phyloP scores from a whole-genome alignment of 2,888 invertebrate species.

The Campoletis raptor region DNA sequence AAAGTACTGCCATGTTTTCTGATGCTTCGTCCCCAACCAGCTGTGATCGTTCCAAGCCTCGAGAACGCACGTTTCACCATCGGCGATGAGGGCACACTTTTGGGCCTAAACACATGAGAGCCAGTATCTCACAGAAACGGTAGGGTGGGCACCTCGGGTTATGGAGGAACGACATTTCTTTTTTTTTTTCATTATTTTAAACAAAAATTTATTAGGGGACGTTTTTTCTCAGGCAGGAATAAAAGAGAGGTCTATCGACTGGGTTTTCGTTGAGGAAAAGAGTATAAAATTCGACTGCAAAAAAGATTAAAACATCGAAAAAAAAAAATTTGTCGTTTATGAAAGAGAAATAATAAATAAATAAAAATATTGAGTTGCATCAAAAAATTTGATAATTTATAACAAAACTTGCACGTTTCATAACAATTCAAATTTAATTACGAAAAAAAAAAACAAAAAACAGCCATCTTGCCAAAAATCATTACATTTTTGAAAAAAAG shows the following conservation, averaged over 20 bases:
- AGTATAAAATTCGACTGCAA: slow-evolving; percentile 32
- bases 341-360: not conserved
- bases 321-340: not conserved
- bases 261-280: slow-evolving; percentile 22
- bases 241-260: not conserved
- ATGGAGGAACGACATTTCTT: slow-evolving; percentile 71
- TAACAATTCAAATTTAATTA: slow-evolving; percentile 5
- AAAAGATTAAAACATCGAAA: slow-evolving; percentile 1
- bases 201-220: slow-evolving; percentile 34
- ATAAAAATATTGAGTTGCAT: not conserved
- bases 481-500: not conserved
- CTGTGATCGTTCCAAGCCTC: slow-evolving; percentile 95
- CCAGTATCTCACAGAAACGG: slow-evolving; percentile 85
- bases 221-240: slow-evolving; percentile 30
- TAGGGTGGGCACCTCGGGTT: slow-evolving; percentile 82
- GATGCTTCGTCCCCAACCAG: slow-evolving; percentile 95
- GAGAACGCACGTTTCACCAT: slow-evolving; percentile 97
- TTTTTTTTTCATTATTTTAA: slow-evolving; percentile 30
- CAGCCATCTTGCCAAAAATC: not conserved
- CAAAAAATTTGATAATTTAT: not conserved
- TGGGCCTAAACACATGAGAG: slow-evolving; percentile 89
- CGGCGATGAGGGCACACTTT: slow-evolving; percentile 97
- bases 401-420: slow-evolving; percentile 1
- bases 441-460: slow-evolving; percentile 10
- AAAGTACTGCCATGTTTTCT: slow-evolving; percentile 93